Base-by-base conservation (phyloP, 2,888 invertebrate genomes). In the Atethmia centrago region DNA sequence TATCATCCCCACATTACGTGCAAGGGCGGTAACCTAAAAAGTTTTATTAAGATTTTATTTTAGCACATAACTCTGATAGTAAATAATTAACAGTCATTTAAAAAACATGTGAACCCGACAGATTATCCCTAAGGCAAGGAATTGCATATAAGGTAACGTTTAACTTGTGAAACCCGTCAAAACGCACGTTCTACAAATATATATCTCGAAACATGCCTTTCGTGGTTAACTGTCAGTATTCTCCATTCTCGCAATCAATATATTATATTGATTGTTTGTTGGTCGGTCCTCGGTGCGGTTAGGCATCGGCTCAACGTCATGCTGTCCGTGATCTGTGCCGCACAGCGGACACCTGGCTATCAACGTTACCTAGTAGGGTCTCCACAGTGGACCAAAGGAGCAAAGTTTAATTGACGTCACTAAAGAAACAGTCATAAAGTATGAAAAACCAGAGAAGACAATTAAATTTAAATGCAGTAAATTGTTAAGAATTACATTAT, bases 231-330 rank as follows among this genome's bases (percentile, higher is more conserved):
- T 55, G 64, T 36, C 25, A 53, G 28, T 65, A 12, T 55, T 31
- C 28, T 55, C 64, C 55, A 40, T 21, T 61, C 56, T 58, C 56
- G 55, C 70, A 69, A 76, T 69, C 68, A 76, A 65, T 72, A 59
- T 4, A n/a, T n/a, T n/a, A n/a, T 64, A 72, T 80, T 71, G 71
- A 76, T 80, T 80, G 80, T 74, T 55, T 28, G 42, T 40, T 51
- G 64, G 28, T n/a, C 28, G n/a, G 75, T 47, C 4, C 61, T 21
- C 59, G 25, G 42, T 67, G 62, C 55, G 74, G 74, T 42, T 31
- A 36, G 56, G 21, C 40, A 10, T 25, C 5, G 58, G 25, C 19
- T 25, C n/a, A 31, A n/a, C 36, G 47, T 12, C 36, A 42, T 14
- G 49, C 10, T 31, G n/a, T 45, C n/a, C 59, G 49, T 25, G 74